phyloP scores from a whole-genome alignment of 2,888 invertebrate genomes.

The Dione vanillae region DNA sequence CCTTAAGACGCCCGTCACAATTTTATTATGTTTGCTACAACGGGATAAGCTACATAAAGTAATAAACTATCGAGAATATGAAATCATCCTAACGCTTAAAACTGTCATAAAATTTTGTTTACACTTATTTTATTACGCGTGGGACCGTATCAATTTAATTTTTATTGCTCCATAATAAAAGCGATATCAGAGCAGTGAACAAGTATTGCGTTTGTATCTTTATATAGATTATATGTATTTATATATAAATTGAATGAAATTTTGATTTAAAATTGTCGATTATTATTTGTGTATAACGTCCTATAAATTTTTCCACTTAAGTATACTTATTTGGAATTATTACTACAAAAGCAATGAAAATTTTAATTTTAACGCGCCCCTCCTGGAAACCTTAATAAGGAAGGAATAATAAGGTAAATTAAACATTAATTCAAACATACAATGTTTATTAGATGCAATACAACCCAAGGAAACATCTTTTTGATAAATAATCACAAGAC shows the following conservation, averaged over 20 bases:
- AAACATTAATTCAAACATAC: too few species aligned
- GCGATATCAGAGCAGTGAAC: slow-evolving; percentile 11
- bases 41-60: slow-evolving; percentile 46
- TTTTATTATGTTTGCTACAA: slow-evolving; percentile 38
- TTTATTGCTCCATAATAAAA: slow-evolving; percentile 25
- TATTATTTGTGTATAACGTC: background rate
- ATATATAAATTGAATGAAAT: background rate
- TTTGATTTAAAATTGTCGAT: background rate
- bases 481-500: too few species aligned
- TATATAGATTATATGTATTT: background rate
- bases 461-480: too few species aligned
- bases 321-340: too few species aligned
- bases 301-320: background rate
- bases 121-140: slow-evolving; percentile 37
- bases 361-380: too few species aligned
- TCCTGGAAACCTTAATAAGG: too few species aligned
- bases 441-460: too few species aligned
- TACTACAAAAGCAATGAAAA: too few species aligned
- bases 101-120: slow-evolving; percentile 41
- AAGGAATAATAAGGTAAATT: too few species aligned
- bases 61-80: slow-evolving; percentile 46
- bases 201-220: background rate
- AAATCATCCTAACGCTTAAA: slow-evolving; percentile 39
- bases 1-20: slow-evolving; percentile 33
- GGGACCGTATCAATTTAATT: slow-evolving; percentile 28